These are phyloP conservation scores for Ectemnius continuus DNA, from an alignment of 2,888 invertebrate species.

Conservation along the genomic window DNA sequence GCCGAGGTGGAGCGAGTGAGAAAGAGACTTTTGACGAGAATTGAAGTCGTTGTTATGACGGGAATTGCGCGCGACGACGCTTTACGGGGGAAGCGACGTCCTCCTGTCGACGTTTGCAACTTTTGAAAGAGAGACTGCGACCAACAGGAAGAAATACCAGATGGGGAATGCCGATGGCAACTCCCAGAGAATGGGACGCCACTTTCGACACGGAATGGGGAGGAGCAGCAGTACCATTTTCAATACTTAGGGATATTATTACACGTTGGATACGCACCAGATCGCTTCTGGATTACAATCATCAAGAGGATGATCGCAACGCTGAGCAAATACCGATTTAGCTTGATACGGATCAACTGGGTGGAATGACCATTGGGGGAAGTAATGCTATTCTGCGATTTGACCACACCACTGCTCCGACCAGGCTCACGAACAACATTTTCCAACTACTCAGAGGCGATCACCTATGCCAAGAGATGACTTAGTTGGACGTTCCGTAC, in stretches of 20 bases:
- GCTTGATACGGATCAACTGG: constrained; percentile 5
- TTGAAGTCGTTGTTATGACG: constrained; percentile 78
- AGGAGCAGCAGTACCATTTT: not conserved
- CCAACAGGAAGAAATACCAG: too few species aligned
- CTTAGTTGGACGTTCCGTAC: not conserved
- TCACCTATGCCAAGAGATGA: not conserved
- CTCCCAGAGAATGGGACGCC: not conserved
- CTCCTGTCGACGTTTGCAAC: constrained; percentile 50
- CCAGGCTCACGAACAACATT: not conserved
- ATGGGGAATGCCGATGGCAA: constrained; percentile 11
- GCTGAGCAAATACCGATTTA: constrained; percentile 7
- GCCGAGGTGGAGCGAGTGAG: constrained; percentile 49
- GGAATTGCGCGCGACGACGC: constrained; percentile 74
- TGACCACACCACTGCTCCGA: not conserved
- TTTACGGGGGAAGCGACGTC: constrained; percentile 64
- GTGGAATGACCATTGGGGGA: constrained; percentile 6
- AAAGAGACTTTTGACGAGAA: constrained; percentile 76
- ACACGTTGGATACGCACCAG: too few species aligned
- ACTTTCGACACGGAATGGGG: not conserved
- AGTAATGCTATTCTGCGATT: constrained; percentile 5
- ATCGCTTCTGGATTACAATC: not conserved
- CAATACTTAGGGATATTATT: too few species aligned
- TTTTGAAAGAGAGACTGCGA: constrained; percentile 48
- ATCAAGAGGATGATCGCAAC: not conserved
- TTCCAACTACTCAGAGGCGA: not conserved